A percentile compares a stretch with the other conserved stretches of the same genome.
Conservation (phyloP, 2,113 vertebrate species). For the Otolemur garnettii region DNA sequence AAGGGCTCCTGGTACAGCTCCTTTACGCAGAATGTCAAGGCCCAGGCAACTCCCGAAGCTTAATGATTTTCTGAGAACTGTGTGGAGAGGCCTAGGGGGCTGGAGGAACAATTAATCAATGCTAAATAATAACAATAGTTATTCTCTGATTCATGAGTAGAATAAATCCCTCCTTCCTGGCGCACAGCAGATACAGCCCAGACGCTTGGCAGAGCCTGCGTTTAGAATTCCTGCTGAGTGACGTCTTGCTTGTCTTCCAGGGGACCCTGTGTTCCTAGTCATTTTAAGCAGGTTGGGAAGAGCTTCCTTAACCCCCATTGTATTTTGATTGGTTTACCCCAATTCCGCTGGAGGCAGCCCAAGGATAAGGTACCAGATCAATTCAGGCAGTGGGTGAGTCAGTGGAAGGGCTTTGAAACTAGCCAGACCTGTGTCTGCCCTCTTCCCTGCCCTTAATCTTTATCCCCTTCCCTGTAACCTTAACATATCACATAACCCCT, state of each 20-base stretch:
- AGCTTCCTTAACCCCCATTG: slow-evolving; percentile 18
- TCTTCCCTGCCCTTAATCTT: background rate
- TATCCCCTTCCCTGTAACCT: background rate
- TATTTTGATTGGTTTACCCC: background rate
- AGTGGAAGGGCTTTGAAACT: background rate
- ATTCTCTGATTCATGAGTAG: slow-evolving; percentile 67
- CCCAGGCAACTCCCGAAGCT: slow-evolving; percentile 9
- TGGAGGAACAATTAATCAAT: slow-evolving; percentile 79
- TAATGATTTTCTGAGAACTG: slow-evolving; percentile 79
- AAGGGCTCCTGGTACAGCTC: background rate
- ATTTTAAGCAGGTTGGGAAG: slow-evolving; percentile 14
- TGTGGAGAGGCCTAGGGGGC: slow-evolving; percentile 40
- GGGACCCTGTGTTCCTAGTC: slow-evolving; percentile 53
- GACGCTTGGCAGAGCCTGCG: background rate
- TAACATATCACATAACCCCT: background rate
- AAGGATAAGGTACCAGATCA: background rate
- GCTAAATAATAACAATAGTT: slow-evolving; percentile 82
- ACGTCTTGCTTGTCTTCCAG: slow-evolving; percentile 41
- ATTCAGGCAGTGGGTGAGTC: background rate
- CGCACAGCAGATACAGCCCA: background rate
- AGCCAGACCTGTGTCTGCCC: background rate
- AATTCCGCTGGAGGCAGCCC: background rate
- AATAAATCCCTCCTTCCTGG: slow-evolving; percentile 71
- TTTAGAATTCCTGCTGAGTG: slow-evolving; percentile 69
- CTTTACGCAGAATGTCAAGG: slow-evolving; percentile 52